Evolutionary conservation across 2,797 vertebrate species (phyloP).

Genomic region (Falco cherrug): DNA sequence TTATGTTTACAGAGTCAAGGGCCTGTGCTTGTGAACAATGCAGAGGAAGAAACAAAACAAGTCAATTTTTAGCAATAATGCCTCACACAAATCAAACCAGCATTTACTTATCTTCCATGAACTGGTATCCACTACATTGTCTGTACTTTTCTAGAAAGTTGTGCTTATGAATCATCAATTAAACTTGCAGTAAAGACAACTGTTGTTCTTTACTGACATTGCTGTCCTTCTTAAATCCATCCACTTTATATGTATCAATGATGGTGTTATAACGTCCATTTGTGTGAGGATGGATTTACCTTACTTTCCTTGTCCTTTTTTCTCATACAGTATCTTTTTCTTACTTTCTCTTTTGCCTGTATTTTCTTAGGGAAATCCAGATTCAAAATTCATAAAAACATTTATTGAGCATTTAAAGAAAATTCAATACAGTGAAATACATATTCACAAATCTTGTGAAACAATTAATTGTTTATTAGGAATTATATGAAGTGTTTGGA

Average conservation of each 20-base stretch:
- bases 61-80: not conserved
- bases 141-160: not conserved
- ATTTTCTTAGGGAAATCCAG: not conserved
- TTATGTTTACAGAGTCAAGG: not conserved
- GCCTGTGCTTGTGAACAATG: not conserved
- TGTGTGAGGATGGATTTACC: not conserved
- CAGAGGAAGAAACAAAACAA: not conserved
- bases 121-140: not conserved
- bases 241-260: not conserved
- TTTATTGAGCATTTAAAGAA: not conserved
- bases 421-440: not conserved
- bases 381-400: not conserved
- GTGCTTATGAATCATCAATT: not conserved
- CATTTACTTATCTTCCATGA: not conserved
- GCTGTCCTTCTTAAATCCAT: not conserved
- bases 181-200: not conserved
- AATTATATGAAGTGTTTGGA: not conserved
- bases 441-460: not conserved
- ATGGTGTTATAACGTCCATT: not conserved
- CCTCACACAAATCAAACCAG: not conserved
- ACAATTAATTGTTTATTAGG: not conserved
- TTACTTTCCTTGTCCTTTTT: not conserved
- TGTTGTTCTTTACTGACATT: not conserved
- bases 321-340: not conserved
- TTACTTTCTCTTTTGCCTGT: not conserved